Evolutionary conservation across 2,797 vertebrate species (phyloP), one percentile per base, ranked within the genome.

Genomic region (Scarus forsteni): DNA sequence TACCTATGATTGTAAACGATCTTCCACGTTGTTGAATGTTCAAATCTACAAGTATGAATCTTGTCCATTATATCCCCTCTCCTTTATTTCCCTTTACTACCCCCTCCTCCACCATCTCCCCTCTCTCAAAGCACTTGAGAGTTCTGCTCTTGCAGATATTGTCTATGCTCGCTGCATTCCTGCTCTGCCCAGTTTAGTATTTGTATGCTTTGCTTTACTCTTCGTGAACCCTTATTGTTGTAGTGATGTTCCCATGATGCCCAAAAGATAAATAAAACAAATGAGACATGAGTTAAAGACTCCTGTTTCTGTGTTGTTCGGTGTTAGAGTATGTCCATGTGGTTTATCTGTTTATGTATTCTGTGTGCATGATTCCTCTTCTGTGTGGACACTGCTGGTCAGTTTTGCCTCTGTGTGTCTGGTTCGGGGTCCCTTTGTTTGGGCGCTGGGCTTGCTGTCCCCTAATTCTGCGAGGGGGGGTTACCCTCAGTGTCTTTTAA

Each of bases 401-500:
- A 69, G 79, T 79, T 85, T 85, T 79, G 40, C 61, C 77, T 86
- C 52, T 60, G 72, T 80, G 73, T 80, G 80, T 85, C 78, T 91
- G 86, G 83, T 75, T 80, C 6, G 64, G 71, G 75, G 73, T 69
- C 85, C 68, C 53, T 92, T 92, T 92, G 87, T 92, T 75, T 89
- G 77, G 43, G n/a, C 72, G 82, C 79, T 83, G 72, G 85, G 76
- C 56, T 79, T 67, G 83, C 79, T 91, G 92, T 90, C 90, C 89
- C 85, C 90, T 91, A 83, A 92, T 85, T 88, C 89, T 88, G 77
- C 64, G 27, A 27, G 27, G 27, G 27, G 27, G 27, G 27, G 27
- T 89, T 83, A 71, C 88, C 77, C 75, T 88, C 87, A 78, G 46
- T 87, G 88, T 90, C 88, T 89, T 93, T 93, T 94, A 89, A 92